These are phyloP conservation scores for Maniola jurtina DNA, from an alignment of 1,140 invertebrate species.

Conservation along the genomic window DNA sequence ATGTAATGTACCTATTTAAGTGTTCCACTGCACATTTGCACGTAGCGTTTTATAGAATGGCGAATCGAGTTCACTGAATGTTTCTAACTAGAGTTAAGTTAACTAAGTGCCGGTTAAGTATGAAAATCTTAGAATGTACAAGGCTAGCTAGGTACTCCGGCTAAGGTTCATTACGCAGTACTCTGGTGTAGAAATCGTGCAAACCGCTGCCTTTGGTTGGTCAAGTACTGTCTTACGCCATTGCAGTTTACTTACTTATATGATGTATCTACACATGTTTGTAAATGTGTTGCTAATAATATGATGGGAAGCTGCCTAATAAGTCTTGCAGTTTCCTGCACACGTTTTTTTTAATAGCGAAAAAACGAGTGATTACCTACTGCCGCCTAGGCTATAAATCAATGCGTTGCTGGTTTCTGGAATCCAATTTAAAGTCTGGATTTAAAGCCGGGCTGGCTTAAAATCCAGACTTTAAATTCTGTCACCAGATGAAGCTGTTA, in stretches of 20 bases:
- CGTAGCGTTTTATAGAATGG: no score
- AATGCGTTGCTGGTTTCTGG: no score
- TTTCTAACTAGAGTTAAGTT: background rate
- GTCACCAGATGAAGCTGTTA: no score
- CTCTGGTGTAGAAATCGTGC: slow-evolving; percentile 28
- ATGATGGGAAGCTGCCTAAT: background rate
- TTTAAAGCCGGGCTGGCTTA: no score
- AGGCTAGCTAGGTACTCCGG: slow-evolving; percentile 15
- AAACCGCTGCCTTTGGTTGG: slow-evolving; percentile 26
- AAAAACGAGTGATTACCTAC: no score
- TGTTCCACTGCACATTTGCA: background rate
- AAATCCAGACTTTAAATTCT: no score
- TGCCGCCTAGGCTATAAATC: no score
- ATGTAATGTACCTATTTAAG: no score
- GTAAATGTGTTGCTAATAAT: slow-evolving; percentile 8
- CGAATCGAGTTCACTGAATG: background rate
- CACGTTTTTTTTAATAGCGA: background rate
- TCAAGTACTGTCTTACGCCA: slow-evolving; percentile 33
- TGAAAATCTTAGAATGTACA: slow-evolving; percentile 12
- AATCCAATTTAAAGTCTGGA: no score
- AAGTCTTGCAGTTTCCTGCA: background rate
- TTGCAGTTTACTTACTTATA: slow-evolving; percentile 27
- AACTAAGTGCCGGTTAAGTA: background rate
- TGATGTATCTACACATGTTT: slow-evolving; percentile 13
- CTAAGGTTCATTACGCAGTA: slow-evolving; percentile 30